A percentile compares a stretch with the other conserved stretches of the same genome.
Evolutionary conservation across 2,888 invertebrate species (phyloP).

Genomic region (Drosophila ustulata): DNA sequence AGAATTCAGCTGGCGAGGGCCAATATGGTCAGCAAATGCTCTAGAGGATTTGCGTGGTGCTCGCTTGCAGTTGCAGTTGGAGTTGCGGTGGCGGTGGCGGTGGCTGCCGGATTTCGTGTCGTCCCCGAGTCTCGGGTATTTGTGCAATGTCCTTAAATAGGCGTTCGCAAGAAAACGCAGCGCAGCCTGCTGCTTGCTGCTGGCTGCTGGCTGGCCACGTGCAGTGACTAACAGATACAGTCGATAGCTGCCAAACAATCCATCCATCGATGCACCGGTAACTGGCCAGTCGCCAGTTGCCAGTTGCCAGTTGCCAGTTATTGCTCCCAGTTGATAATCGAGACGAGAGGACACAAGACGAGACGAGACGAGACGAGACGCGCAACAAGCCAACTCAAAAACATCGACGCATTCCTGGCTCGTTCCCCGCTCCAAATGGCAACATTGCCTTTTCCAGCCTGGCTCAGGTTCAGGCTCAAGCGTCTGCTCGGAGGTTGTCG

Average conservation of each 20-base stretch:
- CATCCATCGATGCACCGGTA: slow-evolving; percentile 66
- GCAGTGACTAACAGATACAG: slow-evolving; percentile 82
- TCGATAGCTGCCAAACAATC: slow-evolving; percentile 52
- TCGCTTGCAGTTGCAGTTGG: slow-evolving; percentile 14
- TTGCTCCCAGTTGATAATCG: slow-evolving; percentile 78
- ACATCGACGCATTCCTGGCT: slow-evolving; percentile 73
- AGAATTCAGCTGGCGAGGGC: slow-evolving; percentile 68
- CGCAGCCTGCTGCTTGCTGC: slow-evolving; percentile 24
- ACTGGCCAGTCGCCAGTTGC: slow-evolving; percentile 1
- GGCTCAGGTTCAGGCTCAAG: slow-evolving; percentile 10
- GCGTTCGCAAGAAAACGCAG: slow-evolving; percentile 72
- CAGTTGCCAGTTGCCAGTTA: slow-evolving; percentile 58
- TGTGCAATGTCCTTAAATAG: slow-evolving; percentile 80
- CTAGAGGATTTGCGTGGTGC: slow-evolving; percentile 82
- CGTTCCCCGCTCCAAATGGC: slow-evolving; percentile 77
- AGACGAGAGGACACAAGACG: slow-evolving; percentile 48
- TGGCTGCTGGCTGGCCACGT: slow-evolving; percentile 65
- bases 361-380: slow-evolving; percentile 31
- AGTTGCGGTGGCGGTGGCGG: neutral
- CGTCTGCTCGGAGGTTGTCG: slow-evolving; percentile 63
- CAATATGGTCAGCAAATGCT: slow-evolving; percentile 78
- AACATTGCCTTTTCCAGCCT: slow-evolving; percentile 72
- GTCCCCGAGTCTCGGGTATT: slow-evolving; percentile 56
- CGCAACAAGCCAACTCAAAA: slow-evolving; percentile 29
- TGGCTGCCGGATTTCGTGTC: slow-evolving; percentile 20